A percentile compares a stretch with the other conserved stretches of the same genome.
These are phyloP conservation scores for Pseudoips prasinana DNA, from an alignment of 2,888 invertebrate genomes.

Conservation along the genomic window DNA sequence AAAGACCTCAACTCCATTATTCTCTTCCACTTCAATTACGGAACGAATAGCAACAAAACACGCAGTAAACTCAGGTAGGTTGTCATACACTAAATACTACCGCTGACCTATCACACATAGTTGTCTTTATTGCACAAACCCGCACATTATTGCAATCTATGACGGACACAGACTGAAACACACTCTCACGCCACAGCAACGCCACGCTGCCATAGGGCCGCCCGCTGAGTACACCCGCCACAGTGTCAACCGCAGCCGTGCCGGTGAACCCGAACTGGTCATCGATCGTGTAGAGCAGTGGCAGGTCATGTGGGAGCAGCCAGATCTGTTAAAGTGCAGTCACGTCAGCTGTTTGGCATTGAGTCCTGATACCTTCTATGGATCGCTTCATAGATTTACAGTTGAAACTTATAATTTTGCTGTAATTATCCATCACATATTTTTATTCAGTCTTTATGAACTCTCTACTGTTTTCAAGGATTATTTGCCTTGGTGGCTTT, in stretches of 20 bases:
- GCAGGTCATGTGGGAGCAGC: slow-evolving; percentile 1
- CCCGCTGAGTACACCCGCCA: background rate
- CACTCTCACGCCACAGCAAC: slow-evolving; percentile 5
- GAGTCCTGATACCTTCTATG: background rate
- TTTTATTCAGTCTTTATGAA: too few species aligned
- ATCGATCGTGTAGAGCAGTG: background rate
- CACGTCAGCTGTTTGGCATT: background rate
- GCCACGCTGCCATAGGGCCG: slow-evolving; percentile 1
- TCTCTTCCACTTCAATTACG: too few species aligned
- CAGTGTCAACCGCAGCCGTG: slow-evolving; percentile 3
- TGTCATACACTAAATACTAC: too few species aligned
- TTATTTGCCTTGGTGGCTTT: background rate
- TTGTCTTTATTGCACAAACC: too few species aligned
- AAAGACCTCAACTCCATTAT: too few species aligned
- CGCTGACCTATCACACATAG: too few species aligned
- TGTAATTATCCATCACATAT: background rate
- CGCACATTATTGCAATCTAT: too few species aligned
- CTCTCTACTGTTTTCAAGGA: too few species aligned
- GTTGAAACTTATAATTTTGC: slow-evolving; percentile 1
- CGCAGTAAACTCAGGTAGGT: too few species aligned
- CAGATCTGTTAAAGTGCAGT: background rate
- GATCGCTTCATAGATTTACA: slow-evolving; percentile 3
- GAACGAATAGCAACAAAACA: too few species aligned
- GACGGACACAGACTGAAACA: too few species aligned
- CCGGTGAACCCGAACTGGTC: slow-evolving; percentile 2